These are phyloP conservation scores for Folsomia candida DNA, from an alignment of 2,888 invertebrate species.

Conservation along the genomic window DNA sequence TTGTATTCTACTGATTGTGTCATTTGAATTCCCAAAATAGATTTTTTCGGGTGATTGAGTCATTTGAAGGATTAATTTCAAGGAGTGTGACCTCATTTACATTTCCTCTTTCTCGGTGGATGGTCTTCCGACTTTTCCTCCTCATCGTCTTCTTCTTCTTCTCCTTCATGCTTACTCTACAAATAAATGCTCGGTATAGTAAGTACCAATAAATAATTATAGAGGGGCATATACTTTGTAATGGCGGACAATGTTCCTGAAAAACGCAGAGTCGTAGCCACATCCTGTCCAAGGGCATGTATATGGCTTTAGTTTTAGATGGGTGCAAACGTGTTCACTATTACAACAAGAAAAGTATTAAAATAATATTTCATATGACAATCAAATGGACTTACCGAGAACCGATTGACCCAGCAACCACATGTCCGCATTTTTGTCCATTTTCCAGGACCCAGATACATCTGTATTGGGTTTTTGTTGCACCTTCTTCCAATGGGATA, in stretches of 20 bases:
- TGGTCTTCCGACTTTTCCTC: background rate
- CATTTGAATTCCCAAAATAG: conserved; percentile 46
- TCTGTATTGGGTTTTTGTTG: background rate
- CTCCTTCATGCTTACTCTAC: background rate
- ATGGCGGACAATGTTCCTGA: background rate
- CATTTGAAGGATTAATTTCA: conserved; percentile 43
- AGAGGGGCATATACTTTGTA: background rate
- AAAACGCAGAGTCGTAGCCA: no score
- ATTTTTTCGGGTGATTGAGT: conserved; percentile 47
- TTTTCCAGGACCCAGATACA: background rate
- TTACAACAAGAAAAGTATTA: background rate
- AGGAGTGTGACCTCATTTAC: conserved; percentile 38
- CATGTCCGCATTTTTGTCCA: background rate
- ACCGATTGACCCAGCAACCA: background rate
- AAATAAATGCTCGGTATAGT: background rate
- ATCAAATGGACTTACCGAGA: background rate
- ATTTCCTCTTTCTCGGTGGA: background rate
- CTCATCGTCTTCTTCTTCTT: background rate
- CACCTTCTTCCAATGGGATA: background rate
- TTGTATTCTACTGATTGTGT: no score
- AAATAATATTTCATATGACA: no score
- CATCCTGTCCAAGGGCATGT: background rate
- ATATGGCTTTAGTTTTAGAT: background rate
- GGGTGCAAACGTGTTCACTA: background rate
- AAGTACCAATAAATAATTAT: background rate